Base-by-base conservation (phyloP, 1,140 invertebrate genomes). In the Diorhabda carinulata region DNA sequence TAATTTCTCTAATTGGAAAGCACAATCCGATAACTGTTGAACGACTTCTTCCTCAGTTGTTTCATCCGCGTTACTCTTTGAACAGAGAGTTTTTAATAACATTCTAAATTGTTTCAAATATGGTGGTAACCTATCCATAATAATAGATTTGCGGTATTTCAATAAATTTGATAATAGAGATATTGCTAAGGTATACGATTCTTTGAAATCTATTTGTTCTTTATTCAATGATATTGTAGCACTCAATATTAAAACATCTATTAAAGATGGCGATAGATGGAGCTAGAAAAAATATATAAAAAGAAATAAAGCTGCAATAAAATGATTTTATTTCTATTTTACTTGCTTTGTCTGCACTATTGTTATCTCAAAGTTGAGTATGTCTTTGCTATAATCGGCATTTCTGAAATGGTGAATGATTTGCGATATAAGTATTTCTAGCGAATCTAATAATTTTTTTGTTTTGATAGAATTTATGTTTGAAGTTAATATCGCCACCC, bases 1-100 rank as follows among this genome's bases (percentile, higher is more conserved):
- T 57, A 81, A 68, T 67, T 75, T 78, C 62, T 80, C 78, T 25
- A 81, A 73, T 60, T 70, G 60, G 72, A 76, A 75, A 4, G 75
- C 76, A 68, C 71, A 76, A 57, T 80, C 73, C 9, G 76, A 64
- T 3, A 78, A 52, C 45, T 74, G 70, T 47, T 75, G 68, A 5
- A 73, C 40, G 56, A 73, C 58, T 7, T 56, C 57, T 5, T 64
- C 63, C 25, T 64, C 45, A 4, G 57, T 57, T 6, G 67, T 71
- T 5, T 67, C 4, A 61, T 68, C 69, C 2, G 73, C 63, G 66
- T 74, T 73, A 66, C 77, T 74, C 60, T 67, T 69, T n/a, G 43
- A 6, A 65, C 78, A 79, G 45, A 80, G 43, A 6, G 67, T 9
- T 59, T 68, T 69, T 41, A 80, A 58, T 43, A 80, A 41, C 0